phyloP scores from a whole-genome alignment of 2,888 invertebrate species.

The Keiferia lycopersicella region DNA sequence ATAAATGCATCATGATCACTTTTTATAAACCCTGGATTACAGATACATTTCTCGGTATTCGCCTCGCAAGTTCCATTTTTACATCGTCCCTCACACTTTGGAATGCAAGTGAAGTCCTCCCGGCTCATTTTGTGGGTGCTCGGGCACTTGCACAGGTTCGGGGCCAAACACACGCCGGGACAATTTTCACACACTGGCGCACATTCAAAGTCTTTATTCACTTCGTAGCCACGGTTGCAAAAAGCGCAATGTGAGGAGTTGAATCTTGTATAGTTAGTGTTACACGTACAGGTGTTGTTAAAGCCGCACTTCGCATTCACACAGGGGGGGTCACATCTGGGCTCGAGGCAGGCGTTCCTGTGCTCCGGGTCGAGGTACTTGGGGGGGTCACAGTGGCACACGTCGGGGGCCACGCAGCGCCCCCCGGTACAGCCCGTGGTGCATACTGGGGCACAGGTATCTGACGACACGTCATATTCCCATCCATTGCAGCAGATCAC shows the following conservation, averaged over 20 bases:
- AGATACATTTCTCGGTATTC: constrained; percentile 68
- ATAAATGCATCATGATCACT: constrained; percentile 27
- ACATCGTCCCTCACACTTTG: constrained; percentile 41
- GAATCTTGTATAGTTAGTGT: constrained; percentile 43
- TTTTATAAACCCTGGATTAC: constrained; percentile 56
- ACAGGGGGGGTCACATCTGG: constrained; percentile 56
- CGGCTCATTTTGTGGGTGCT: constrained; percentile 68
- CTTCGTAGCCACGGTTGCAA: constrained; percentile 47
- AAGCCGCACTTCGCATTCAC: constrained; percentile 55
- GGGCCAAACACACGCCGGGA: constrained; percentile 81
- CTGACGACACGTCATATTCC: constrained; percentile 53
- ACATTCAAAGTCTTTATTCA: constrained; percentile 42
- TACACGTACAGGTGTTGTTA: constrained; percentile 62
- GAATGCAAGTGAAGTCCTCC: constrained; percentile 40
- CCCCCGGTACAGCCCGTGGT: constrained; percentile 73
- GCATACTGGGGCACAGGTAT: constrained; percentile 73
- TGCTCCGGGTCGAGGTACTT: constrained; percentile 50
- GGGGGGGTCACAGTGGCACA: constrained; percentile 61
- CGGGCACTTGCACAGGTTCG: constrained; percentile 82
- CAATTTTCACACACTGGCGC: constrained; percentile 38
- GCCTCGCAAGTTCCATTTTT: constrained; percentile 42
- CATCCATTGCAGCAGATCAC: constrained; percentile 70
- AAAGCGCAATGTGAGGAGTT: constrained; percentile 57
- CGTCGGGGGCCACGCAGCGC: constrained; percentile 61
- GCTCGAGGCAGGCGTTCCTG: constrained; percentile 56